These are phyloP conservation scores for Spermophilus dauricus DNA, from an alignment of 2,113 vertebrate species.

Conservation along the genomic window DNA sequence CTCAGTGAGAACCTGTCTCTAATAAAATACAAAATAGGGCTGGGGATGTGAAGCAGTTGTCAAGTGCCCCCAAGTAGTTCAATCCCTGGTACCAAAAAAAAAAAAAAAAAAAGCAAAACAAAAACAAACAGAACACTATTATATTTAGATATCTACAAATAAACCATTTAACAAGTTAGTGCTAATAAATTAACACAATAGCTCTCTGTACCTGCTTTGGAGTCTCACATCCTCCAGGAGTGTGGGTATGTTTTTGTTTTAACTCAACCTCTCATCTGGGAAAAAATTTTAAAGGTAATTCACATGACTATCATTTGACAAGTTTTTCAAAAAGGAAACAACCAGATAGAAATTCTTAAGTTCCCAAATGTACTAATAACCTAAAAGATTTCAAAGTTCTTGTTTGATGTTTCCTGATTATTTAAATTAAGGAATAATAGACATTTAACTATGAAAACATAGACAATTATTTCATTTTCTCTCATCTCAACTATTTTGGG, in stretches of 20 bases:
- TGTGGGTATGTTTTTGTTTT: constrained; percentile 5
- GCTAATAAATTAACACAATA: background rate
- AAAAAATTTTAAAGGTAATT: constrained; percentile 44
- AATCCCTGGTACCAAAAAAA: too few species aligned
- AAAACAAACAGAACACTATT: background rate
- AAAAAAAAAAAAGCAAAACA: too few species aligned
- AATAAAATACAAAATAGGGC: too few species aligned
- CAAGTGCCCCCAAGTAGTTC: too few species aligned
- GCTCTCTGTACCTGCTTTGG: background rate
- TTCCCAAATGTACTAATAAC: background rate
- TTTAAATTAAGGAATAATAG: constrained; percentile 10
- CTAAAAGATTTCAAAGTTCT: constrained; percentile 9
- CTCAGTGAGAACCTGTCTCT: too few species aligned
- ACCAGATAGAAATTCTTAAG: constrained; percentile 13
- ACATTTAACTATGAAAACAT: constrained; percentile 26
- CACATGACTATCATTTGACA: constrained; percentile 23
- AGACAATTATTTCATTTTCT: background rate
- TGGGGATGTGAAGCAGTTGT: too few species aligned
- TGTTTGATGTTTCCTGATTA: background rate
- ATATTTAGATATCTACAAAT: constrained; percentile 13
- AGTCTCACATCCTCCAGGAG: background rate
- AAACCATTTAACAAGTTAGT: background rate
- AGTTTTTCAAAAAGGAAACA: constrained; percentile 62
- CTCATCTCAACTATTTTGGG: background rate
- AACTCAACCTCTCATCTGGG: background rate